These are phyloP conservation scores for Muscina levida DNA, from an alignment of 2,888 invertebrate genomes.

Conservation along the genomic window DNA sequence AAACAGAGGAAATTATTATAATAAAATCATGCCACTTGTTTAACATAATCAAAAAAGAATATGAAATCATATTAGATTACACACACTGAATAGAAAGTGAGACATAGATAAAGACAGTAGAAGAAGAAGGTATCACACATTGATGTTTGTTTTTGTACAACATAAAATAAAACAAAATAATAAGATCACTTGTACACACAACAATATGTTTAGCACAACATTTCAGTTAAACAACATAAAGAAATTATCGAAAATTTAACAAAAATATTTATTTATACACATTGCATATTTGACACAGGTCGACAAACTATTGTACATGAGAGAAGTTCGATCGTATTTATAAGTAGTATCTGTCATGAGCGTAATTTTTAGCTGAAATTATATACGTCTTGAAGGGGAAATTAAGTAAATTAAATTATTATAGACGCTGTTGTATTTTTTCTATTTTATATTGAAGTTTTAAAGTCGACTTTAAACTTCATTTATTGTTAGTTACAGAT, in stretches of 20 bases:
- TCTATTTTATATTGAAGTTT: too few species aligned
- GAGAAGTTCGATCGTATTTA: too few species aligned
- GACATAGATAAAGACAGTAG: slow-evolving; percentile 17
- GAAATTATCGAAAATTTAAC: slow-evolving; percentile 54
- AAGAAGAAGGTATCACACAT: slow-evolving; percentile 47
- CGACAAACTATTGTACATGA: too few species aligned
- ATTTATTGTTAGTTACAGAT: too few species aligned
- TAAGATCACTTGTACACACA: slow-evolving; percentile 41
- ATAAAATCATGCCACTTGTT: slow-evolving; percentile 11
- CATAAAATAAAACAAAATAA: slow-evolving; percentile 23
- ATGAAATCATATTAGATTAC: neutral
- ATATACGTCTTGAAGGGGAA: too few species aligned
- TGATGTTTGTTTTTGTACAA: slow-evolving; percentile 47
- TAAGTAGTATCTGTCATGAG: too few species aligned
- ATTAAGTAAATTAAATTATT: too few species aligned
- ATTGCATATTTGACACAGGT: slow-evolving; percentile 22
- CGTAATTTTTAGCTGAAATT: too few species aligned
- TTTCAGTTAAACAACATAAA: slow-evolving; percentile 41
- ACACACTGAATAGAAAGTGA: slow-evolving; percentile 5
- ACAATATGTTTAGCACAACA: slow-evolving; percentile 45
- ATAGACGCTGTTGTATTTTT: too few species aligned
- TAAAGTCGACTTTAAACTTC: too few species aligned
- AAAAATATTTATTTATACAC: slow-evolving; percentile 25
- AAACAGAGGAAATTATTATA: neutral
- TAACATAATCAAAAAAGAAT: slow-evolving; percentile 12